Conservation (phyloP, 1,140 invertebrate species). For the Drosophila kikkawai region DNA sequence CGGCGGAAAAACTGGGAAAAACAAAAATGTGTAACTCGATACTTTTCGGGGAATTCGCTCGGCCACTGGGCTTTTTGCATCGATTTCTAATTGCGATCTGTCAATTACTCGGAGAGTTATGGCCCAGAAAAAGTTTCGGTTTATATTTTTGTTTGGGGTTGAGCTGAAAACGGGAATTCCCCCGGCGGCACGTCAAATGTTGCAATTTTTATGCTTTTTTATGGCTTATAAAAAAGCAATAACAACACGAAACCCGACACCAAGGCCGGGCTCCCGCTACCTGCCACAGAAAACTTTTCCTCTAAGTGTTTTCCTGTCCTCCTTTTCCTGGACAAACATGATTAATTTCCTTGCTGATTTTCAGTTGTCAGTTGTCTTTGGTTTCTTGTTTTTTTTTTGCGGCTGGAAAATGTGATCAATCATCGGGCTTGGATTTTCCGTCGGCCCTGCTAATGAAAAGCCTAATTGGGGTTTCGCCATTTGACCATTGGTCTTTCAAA, state of each 20-base stretch:
- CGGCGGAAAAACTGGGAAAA: neutral
- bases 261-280: neutral
- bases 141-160: neutral
- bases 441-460: slow-evolving; percentile 39
- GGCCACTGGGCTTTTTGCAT: slow-evolving; percentile 59
- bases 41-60: slow-evolving; percentile 52
- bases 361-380: slow-evolving; percentile 34
- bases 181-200: slow-evolving; percentile 54
- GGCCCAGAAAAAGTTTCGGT: slow-evolving; percentile 35
- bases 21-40: slow-evolving; percentile 52
- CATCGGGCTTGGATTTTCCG: slow-evolving; percentile 55
- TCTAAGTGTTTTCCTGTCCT: slow-evolving; percentile 6
- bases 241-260: slow-evolving; percentile 65
- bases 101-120: slow-evolving; percentile 74
- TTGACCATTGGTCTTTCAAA: slow-evolving; percentile 63
- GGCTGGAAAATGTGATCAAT: slow-evolving; percentile 58
- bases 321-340: slow-evolving; percentile 49
- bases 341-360: slow-evolving; percentile 71
- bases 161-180: neutral
- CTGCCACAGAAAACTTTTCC: slow-evolving; percentile 16
- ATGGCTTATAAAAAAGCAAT: slow-evolving; percentile 82
- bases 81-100: slow-evolving; percentile 80
- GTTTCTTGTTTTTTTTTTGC: neutral
- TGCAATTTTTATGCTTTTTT: slow-evolving; percentile 71
- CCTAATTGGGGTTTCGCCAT: slow-evolving; percentile 77